phyloP scores from a whole-genome alignment of 2,888 invertebrate genomes.

The Zeuzera pyrina region DNA sequence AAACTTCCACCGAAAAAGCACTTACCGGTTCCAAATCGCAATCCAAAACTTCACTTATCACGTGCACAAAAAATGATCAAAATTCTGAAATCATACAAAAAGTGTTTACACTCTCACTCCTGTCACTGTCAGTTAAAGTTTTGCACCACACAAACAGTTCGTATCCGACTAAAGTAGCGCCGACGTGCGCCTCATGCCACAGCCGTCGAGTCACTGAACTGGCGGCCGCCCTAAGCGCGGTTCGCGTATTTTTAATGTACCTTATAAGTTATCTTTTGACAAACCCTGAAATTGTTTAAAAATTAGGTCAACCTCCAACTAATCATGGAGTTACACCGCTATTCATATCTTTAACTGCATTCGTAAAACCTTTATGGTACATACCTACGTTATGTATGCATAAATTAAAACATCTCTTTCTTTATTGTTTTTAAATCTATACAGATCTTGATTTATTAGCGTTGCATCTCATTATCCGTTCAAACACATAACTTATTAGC shows the following conservation, averaged over 20 bases:
- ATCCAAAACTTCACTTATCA: slow-evolving; percentile 56
- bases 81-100: slow-evolving; percentile 14
- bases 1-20: no score
- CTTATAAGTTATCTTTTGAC: slow-evolving; percentile 17
- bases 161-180: background rate
- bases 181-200: slow-evolving; percentile 32
- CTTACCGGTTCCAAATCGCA: slow-evolving; percentile 65
- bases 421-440: no score
- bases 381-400: no score
- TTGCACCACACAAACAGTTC: slow-evolving; percentile 1
- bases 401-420: no score
- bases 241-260: slow-evolving; percentile 45
- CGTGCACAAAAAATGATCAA: slow-evolving; percentile 26
- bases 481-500: no score
- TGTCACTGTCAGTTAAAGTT: slow-evolving; percentile 40
- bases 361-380: no score
- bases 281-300: slow-evolving; percentile 40
- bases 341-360: no score
- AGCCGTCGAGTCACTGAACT: slow-evolving; percentile 57
- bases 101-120: slow-evolving; percentile 31
- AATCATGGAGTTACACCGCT: no score
- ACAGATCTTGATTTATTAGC: no score
- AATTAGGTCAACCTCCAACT: slow-evolving; percentile 61
- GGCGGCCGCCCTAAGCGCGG: slow-evolving; percentile 32
- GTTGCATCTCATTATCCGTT: no score